Conservation (phyloP, 2,113 vertebrate species). For the Paraplagusia blochii region DNA sequence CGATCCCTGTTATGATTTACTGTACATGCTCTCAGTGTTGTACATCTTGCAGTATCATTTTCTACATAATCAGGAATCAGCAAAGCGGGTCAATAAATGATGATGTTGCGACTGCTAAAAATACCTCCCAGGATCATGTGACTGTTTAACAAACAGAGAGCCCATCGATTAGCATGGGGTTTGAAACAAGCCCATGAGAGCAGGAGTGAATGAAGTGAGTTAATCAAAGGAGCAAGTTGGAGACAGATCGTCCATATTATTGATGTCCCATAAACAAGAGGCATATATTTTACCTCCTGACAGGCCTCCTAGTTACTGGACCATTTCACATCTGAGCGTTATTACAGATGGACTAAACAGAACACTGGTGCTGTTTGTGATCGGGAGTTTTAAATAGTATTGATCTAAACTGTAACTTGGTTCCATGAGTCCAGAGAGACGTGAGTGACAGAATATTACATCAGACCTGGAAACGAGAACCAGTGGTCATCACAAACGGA, state of each 20-base stretch:
- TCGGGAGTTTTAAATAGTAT: not conserved
- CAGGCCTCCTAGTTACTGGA: slow-evolving; percentile 44
- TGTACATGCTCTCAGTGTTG: too few species aligned
- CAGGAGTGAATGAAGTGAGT: slow-evolving; percentile 66
- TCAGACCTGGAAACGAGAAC: not conserved
- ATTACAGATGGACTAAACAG: slow-evolving; percentile 18
- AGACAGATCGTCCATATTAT: slow-evolving; percentile 68
- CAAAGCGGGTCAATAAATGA: slow-evolving; percentile 30
- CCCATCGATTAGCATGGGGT: slow-evolving; percentile 48
- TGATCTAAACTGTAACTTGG: not conserved
- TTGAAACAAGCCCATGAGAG: slow-evolving; percentile 59
- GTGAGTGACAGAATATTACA: not conserved
- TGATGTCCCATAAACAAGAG: slow-evolving; percentile 68
- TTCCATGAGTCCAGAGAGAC: not conserved
- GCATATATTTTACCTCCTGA: slow-evolving; percentile 55
- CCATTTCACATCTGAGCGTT: slow-evolving; percentile 32
- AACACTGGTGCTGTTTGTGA: slow-evolving; percentile 1
- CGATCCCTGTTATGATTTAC: too few species aligned
- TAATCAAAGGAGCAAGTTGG: slow-evolving; percentile 69
- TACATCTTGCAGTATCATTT: slow-evolving; percentile 17
- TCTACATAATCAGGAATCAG: slow-evolving; percentile 40
- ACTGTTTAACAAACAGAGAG: slow-evolving; percentile 58
- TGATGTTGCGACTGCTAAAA: slow-evolving; percentile 46
- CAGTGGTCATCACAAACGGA: not conserved
- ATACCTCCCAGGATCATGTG: slow-evolving; percentile 39